Base-by-base conservation (phyloP, 1,140 invertebrate species). In the Pinna nobilis region DNA sequence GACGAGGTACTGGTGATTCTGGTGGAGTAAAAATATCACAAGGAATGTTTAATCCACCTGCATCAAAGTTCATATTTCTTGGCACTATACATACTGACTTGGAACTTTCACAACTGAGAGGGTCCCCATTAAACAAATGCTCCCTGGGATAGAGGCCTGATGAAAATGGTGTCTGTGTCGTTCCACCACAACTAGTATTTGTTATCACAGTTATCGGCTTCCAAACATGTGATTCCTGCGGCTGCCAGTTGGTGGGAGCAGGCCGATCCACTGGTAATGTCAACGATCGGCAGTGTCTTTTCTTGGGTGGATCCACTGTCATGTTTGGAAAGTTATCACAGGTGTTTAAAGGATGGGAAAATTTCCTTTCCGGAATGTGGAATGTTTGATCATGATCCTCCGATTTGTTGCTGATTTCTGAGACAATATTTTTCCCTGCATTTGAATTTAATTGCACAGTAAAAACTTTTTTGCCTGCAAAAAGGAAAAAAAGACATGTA, bases 221-320 rank as follows among this genome's bases (percentile, higher is more conserved):
- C 81, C 81, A 83, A 15, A 86, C 57, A 47, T 47, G 35, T 57
- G 68, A 75, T 51, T 67, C 68, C 47, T 80, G 74, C 33, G 71
- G 70, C 67, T 81, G 79, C 72, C 78, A 76, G 25, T 55, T 60
- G 11, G 77, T 69, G n/a, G 74, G 77, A 37, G 28, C 69, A 44
- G 33, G 53, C 67, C 37, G 47, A 30, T 84, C 82, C 3, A 66
- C 51, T 0, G 84, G 81, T 13, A 84, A 79, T 4, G 81, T 82
- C 49, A 86, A 57, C 1, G 84, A 85, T 4, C 82, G 76, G 61
- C 83, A 87, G 65, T 86, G 82, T 53, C 84, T 83, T 71, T 87
- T 87, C 33, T 82, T 85, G 13, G 86, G 86, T 37, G 84, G 84
- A 18, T 77, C 75, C 11, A 66, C 51, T 9, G 71, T 66, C 5